Percentiles rank a stretch among this genome's conserved stretches.
phyloP scores from a whole-genome alignment of 1,140 invertebrate species.

The Euglossa dilemma region DNA sequence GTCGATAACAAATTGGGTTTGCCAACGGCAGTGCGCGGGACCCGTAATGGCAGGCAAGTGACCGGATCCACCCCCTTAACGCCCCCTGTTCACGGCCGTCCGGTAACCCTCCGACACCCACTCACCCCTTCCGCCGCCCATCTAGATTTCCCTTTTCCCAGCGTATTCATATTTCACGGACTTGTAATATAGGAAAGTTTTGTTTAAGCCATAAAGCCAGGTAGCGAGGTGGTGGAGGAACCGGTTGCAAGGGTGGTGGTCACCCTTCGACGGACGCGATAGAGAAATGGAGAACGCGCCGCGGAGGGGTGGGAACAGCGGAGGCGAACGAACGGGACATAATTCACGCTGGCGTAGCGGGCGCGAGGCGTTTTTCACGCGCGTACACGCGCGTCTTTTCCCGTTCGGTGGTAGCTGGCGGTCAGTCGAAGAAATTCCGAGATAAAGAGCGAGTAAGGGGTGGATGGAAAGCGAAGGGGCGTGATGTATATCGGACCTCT shows the following conservation, averaged over 20 bases:
- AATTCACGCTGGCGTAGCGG: constrained; percentile 75
- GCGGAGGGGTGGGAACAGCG: neutral
- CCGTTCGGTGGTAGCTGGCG: constrained; percentile 3
- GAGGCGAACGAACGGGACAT: constrained; percentile 70
- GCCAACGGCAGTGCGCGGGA: constrained; percentile 76
- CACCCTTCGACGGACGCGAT: constrained; percentile 71
- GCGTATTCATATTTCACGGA: constrained; percentile 81
- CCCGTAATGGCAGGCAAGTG: constrained; percentile 80
- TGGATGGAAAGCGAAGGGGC: constrained; percentile 31
- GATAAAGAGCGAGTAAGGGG: constrained; percentile 38
- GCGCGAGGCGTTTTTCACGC: constrained; percentile 67
- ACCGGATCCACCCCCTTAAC: constrained; percentile 74
- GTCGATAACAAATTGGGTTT: constrained; percentile 83
- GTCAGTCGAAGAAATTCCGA: constrained; percentile 45
- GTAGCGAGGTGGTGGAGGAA: constrained; percentile 24
- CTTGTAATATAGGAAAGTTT: constrained; percentile 82
- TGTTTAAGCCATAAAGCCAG: constrained; percentile 81
- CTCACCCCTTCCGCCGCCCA: constrained; percentile 29
- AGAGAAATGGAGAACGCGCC: constrained; percentile 14
- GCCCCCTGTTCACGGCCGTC: constrained; percentile 45
- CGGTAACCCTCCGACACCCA: constrained; percentile 12
- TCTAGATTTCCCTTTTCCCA: constrained; percentile 64
- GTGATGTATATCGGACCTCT: constrained; percentile 48
- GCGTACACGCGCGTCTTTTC: constrained; percentile 32
- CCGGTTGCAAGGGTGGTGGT: constrained; percentile 46